Conservation (phyloP, 2,113 vertebrate species). For the Delphinus delphis region DNA sequence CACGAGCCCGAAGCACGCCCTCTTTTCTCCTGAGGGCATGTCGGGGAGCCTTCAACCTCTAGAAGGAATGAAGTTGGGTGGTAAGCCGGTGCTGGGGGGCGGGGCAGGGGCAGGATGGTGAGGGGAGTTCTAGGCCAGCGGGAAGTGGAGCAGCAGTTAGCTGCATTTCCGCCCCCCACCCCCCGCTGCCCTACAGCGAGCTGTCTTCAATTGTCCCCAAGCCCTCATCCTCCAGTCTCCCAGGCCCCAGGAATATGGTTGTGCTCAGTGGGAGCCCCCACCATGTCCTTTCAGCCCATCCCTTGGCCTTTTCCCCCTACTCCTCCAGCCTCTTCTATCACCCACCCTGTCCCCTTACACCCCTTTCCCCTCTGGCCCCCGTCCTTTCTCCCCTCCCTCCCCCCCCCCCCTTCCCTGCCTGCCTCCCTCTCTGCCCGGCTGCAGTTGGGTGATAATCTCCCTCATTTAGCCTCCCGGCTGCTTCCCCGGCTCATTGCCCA, state of each 20-base stretch:
- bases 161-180: background rate
- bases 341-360: background rate
- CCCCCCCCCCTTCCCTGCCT: constrained; percentile 64
- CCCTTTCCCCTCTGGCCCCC: constrained; percentile 40
- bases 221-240: background rate
- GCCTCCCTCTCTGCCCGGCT: constrained; percentile 78
- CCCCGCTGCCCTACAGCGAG: constrained; percentile 7
- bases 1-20: background rate
- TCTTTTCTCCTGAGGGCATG: background rate
- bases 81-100: background rate
- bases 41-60: background rate
- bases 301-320: background rate
- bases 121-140: background rate
- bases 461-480: constrained; percentile 81
- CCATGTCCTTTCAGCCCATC: background rate
- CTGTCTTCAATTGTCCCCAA: constrained; percentile 54
- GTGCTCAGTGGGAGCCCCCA: background rate
- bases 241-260: constrained; percentile 29
- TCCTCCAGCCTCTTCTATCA: background rate
- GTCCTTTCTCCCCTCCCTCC: constrained; percentile 37
- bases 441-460: constrained; percentile 82
- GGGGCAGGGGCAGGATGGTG: background rate
- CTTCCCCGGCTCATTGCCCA: constrained; percentile 82
- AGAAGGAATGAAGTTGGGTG: background rate
- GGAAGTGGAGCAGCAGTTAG: constrained; percentile 19